These are phyloP conservation scores for Squalus acanthias DNA, from an alignment of 2,797 vertebrate genomes.

Conservation along the genomic window DNA sequence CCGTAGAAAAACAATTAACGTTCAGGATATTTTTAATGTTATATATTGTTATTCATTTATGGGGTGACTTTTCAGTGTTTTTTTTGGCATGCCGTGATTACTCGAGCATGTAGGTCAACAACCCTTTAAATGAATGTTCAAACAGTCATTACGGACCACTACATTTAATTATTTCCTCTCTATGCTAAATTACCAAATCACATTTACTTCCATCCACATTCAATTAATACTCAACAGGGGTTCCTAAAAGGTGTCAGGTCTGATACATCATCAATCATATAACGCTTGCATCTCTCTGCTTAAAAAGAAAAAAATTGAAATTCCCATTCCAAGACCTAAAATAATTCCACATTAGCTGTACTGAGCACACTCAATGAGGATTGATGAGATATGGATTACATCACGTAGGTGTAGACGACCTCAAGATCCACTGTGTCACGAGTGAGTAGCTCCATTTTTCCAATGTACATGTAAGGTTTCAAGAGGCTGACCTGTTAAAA, in stretches of 20 bases:
- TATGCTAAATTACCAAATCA: constrained; percentile 25
- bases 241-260: constrained; percentile 15
- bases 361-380: neutral
- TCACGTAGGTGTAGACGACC: neutral
- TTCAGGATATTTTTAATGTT: constrained; percentile 22
- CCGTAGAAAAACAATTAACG: neutral
- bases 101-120: constrained; percentile 22
- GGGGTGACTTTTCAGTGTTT: neutral
- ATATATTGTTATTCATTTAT: constrained; percentile 10
- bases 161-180: constrained; percentile 30
- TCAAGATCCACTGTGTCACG: neutral
- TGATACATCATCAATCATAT: neutral
- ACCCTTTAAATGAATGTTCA: constrained; percentile 30
- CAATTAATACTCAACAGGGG: constrained; percentile 33
- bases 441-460: neutral
- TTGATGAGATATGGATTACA: constrained; percentile 7
- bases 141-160: constrained; percentile 26
- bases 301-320: neutral
- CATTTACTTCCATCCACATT: constrained; percentile 16
- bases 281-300: neutral
- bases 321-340: neutral
- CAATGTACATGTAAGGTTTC: neutral
- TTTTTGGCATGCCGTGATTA: neutral
- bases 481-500: neutral
- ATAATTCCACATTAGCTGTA: neutral